Conservation (phyloP, 1,140 invertebrate genomes). For the Cotesia typhae region DNA sequence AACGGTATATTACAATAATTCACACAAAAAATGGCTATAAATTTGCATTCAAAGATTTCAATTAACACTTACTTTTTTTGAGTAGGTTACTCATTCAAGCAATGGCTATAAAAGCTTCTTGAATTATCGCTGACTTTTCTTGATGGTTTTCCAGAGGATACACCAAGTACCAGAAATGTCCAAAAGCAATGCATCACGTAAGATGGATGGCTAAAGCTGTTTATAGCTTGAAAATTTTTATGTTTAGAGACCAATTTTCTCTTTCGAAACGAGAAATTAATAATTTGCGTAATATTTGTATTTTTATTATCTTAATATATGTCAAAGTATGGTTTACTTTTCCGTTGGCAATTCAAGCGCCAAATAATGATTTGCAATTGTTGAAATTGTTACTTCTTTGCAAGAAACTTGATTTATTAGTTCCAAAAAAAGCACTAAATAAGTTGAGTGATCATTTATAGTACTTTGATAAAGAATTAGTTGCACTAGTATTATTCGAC, state of each 20-base stretch:
- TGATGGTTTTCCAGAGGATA: too few relatives aligned
- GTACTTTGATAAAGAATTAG: slow-evolving; percentile 18
- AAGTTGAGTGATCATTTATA: slow-evolving; percentile 5
- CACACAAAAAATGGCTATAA: too few relatives aligned
- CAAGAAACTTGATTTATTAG: slow-evolving; percentile 17
- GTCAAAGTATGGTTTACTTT: slow-evolving; percentile 40
- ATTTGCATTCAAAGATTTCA: too few relatives aligned
- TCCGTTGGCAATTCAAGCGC: slow-evolving; percentile 20
- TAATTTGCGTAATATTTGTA: slow-evolving; percentile 32
- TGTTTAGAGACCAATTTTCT: slow-evolving; percentile 43
- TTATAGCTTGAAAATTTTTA: slow-evolving; percentile 40
- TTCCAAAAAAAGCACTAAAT: slow-evolving; percentile 17
- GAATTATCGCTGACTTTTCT: too few relatives aligned
- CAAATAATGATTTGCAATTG: slow-evolving; percentile 38
- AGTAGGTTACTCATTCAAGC: too few relatives aligned
- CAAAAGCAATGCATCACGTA: too few relatives aligned
- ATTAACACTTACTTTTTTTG: too few relatives aligned
- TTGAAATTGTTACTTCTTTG: slow-evolving; percentile 31
- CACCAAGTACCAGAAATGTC: too few relatives aligned
- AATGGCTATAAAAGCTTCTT: too few relatives aligned
- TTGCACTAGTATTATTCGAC: background rate
- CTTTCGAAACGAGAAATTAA: slow-evolving; percentile 39
- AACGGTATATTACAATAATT: too few relatives aligned
- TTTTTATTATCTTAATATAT: slow-evolving; percentile 41
- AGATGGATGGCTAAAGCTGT: too few relatives aligned